Evolutionary conservation across 2,888 invertebrate species (phyloP).

Genomic region (Crossocerus cetratus): DNA sequence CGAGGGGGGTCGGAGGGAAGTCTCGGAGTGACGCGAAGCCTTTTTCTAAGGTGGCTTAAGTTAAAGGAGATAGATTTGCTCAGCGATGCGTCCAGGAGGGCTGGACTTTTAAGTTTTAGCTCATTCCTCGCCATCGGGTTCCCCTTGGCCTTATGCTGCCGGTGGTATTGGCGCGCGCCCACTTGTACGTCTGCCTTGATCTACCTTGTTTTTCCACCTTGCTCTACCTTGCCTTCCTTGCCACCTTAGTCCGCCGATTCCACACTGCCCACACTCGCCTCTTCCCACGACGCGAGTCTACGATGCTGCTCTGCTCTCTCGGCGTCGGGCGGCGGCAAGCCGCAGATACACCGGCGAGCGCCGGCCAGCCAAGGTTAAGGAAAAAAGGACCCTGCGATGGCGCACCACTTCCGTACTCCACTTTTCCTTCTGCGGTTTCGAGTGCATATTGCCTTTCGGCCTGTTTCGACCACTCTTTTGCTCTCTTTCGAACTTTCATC

Average conservation of each 20-base stretch:
- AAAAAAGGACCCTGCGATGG: background rate
- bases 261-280: too few species aligned
- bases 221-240: background rate
- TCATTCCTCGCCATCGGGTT: constrained; percentile 19
- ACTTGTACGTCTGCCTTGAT: constrained; percentile 44
- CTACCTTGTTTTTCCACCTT: background rate
- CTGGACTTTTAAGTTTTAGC: background rate
- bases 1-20: background rate
- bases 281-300: background rate
- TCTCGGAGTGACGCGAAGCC: background rate
- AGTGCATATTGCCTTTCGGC: constrained; percentile 24
- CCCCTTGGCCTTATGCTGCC: constrained; percentile 42
- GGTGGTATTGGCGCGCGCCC: constrained; percentile 7
- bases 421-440: constrained; percentile 45
- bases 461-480: background rate
- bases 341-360: constrained; percentile 14
- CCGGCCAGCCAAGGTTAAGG: constrained; percentile 15
- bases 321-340: constrained; percentile 5
- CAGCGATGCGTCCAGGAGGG: background rate
- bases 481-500: constrained; percentile 2
- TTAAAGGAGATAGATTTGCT: background rate
- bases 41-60: background rate
- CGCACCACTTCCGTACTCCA: constrained; percentile 33
- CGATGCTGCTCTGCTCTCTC: constrained; percentile 11
- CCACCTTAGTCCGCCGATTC: too few species aligned